phyloP scores from a whole-genome alignment of 2,797 vertebrate species.

The Fistularia tabacaria region DNA sequence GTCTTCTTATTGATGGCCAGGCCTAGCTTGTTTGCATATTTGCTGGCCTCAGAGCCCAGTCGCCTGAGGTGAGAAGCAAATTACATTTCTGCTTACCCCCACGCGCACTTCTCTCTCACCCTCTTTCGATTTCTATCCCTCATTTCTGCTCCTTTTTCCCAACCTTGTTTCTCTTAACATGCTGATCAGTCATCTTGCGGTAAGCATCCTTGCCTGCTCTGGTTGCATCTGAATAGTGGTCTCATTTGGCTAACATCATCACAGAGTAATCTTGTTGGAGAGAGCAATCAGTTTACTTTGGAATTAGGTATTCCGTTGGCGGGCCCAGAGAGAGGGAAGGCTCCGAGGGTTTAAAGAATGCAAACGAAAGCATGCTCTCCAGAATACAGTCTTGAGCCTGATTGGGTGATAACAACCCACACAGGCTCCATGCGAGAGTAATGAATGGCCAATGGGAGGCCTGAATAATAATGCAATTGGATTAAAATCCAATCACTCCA shows the following conservation, averaged over 20 bases:
- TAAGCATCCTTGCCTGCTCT: conserved; percentile 67
- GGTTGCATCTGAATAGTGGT: conserved; percentile 69
- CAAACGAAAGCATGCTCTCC: conserved; percentile 75
- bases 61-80: conserved; percentile 81
- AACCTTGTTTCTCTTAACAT: conserved; percentile 75
- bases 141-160: conserved; percentile 35
- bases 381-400: conserved; percentile 72
- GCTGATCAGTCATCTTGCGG: conserved; percentile 75
- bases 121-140: conserved; percentile 66
- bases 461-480: conserved; percentile 75
- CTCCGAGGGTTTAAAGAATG: conserved; percentile 75
- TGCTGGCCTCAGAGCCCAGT: conserved; percentile 76
- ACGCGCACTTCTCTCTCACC: conserved; percentile 66
- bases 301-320: conserved; percentile 78
- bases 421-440: conserved; percentile 73
- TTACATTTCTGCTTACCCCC: conserved; percentile 78
- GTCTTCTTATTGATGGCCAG: conserved; percentile 78
- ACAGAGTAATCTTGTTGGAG: conserved; percentile 74
- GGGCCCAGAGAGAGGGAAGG: conserved; percentile 67
- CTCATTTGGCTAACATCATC: conserved; percentile 78
- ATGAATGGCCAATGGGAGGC: conserved; percentile 77
- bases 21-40: conserved; percentile 79
- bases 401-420: conserved; percentile 75
- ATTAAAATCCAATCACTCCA: conserved; percentile 77
- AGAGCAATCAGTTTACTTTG: conserved; percentile 79